phyloP scores from a whole-genome alignment of 2,888 invertebrate species.

The Onthophagus sagittarius region DNA sequence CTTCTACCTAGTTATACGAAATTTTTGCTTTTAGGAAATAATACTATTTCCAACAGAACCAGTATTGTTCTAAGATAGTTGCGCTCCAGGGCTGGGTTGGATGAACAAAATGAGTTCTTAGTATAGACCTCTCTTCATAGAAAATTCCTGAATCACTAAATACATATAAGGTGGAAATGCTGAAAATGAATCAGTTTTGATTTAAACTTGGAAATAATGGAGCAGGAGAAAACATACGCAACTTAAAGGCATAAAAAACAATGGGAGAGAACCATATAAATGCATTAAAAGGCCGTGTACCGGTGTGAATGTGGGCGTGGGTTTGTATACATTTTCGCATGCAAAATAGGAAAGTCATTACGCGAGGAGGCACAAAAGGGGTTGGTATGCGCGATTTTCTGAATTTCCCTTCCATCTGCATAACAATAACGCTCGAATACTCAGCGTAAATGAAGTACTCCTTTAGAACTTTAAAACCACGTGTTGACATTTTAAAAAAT shows the following conservation, averaged over 20 bases:
- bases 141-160: no score
- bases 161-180: no score
- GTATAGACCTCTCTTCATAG: no score
- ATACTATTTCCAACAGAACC: no score
- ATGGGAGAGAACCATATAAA: neutral
- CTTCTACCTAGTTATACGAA: no score
- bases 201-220: no score
- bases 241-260: neutral
- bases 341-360: slow-evolving; percentile 6
- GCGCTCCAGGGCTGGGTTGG: no score
- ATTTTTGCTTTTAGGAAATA: no score
- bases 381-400: slow-evolving; percentile 3
- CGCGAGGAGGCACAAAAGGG: neutral
- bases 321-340: slow-evolving; percentile 7
- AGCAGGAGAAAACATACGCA: neutral
- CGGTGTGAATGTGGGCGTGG: neutral
- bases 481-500: neutral
- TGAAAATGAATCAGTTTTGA: no score
- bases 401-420: slow-evolving; percentile 13
- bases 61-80: no score
- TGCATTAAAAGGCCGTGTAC: neutral
- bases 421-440: slow-evolving; percentile 14
- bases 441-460: neutral
- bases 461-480: neutral
- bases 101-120: no score